phyloP scores from a whole-genome alignment of 2,113 vertebrate species.

The Chloropsis hardwickii region DNA sequence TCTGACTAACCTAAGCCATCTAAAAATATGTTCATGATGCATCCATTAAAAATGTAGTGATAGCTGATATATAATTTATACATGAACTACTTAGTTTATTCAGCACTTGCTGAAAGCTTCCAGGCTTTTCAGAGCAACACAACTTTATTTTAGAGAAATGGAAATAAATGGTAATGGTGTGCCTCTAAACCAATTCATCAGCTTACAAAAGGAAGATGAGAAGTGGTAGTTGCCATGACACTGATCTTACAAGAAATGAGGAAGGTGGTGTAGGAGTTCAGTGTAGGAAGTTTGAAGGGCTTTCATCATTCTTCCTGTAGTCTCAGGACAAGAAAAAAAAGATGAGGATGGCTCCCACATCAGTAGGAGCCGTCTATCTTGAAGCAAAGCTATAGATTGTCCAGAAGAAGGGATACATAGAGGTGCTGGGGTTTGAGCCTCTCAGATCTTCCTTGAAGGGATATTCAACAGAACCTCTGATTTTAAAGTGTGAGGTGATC shows the following conservation, averaged over 20 bases:
- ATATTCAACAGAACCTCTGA: neutral
- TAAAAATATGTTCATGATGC: conserved; percentile 9
- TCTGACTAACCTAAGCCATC: neutral
- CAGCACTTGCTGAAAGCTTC: neutral
- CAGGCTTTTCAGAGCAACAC: neutral
- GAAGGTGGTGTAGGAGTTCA: conserved; percentile 48
- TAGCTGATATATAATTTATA: conserved; percentile 56
- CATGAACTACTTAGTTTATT: conserved; percentile 41
- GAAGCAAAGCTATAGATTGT: neutral
- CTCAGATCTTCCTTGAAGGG: neutral
- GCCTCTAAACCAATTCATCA: neutral
- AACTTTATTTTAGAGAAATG: conserved; percentile 27
- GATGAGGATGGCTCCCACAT: neutral
- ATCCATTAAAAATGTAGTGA: conserved; percentile 53
- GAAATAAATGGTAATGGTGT: neutral
- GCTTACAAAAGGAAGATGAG: neutral
- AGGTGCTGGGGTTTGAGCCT: neutral
- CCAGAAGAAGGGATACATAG: neutral
- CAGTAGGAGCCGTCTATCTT: neutral
- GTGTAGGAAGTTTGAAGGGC: conserved; percentile 44
- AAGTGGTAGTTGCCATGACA: conserved; percentile 39
- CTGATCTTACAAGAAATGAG: conserved; percentile 19
- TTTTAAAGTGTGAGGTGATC: neutral
- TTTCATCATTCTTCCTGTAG: conserved; percentile 5
- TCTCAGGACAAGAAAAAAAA: neutral